A percentile compares a stretch with the other conserved stretches of the same genome.
These are phyloP conservation scores for Rhinichthys osculus DNA, from an alignment of 2,797 vertebrate species.

Conservation along the genomic window DNA sequence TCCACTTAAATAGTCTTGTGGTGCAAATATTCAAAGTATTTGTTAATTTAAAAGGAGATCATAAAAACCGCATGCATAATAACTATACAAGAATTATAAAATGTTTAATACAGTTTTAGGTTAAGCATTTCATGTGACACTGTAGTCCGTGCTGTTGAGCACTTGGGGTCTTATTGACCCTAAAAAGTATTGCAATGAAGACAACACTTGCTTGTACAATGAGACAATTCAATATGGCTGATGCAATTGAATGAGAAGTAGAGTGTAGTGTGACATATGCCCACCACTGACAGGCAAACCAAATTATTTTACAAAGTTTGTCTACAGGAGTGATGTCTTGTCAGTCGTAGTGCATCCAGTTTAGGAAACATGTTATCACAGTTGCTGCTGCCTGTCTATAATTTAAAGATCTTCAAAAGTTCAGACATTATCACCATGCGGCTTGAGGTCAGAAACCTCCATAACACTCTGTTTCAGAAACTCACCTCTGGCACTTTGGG, in stretches of 20 bases:
- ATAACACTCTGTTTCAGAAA: not conserved
- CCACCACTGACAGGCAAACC: not conserved
- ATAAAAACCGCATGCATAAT: not conserved
- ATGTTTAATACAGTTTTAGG: not conserved
- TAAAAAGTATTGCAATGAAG: constrained; percentile 1
- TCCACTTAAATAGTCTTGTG: not conserved
- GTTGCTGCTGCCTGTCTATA: not conserved
- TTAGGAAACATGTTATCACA: not conserved
- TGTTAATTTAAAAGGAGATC: not conserved
- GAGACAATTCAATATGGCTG: not conserved
- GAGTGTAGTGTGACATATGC: not conserved
- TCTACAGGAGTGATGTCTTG: not conserved
- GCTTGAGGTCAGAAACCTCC: not conserved
- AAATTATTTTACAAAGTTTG: not conserved
- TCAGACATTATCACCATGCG: not conserved
- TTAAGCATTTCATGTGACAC: not conserved
- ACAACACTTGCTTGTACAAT: not conserved
- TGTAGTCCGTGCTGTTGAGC: not conserved
- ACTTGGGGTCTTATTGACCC: not conserved
- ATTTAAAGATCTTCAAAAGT: not conserved
- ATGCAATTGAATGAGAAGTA: not conserved
- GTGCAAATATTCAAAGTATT: not conserved
- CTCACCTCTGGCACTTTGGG: constrained; percentile 91
- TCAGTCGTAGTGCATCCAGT: not conserved
- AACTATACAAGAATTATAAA: not conserved